Evolutionary conservation across 2,888 invertebrate genomes (phyloP).

Genomic region (Deilephila porcellus): DNA sequence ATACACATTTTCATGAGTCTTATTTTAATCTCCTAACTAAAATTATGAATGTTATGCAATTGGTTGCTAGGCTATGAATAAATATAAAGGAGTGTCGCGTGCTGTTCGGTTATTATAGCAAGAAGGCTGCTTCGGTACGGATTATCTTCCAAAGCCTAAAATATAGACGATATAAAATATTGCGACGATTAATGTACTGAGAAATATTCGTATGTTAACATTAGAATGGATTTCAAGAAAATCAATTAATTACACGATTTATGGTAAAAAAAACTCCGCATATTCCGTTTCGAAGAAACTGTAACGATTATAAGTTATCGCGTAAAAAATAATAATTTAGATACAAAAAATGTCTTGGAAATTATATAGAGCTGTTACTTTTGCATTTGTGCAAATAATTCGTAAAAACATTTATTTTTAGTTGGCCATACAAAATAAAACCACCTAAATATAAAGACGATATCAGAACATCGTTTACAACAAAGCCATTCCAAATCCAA

Average conservation of each 20-base stretch:
- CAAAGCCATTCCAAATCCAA: neutral
- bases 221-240: neutral
- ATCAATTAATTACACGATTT: neutral
- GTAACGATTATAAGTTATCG: too few relatives aligned
- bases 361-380: neutral
- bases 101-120: neutral
- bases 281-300: too few relatives aligned
- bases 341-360: too few relatives aligned
- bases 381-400: neutral
- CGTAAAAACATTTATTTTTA: too few relatives aligned
- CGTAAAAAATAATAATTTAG: too few relatives aligned
- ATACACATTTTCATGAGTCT: neutral
- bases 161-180: neutral
- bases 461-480: neutral
- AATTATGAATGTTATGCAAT: conserved; percentile 17
- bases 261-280: too few relatives aligned
- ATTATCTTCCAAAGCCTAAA: neutral
- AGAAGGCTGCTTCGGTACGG: neutral
- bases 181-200: neutral
- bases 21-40: conserved; percentile 19
- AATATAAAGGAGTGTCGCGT: conserved; percentile 11
- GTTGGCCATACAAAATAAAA: too few relatives aligned
- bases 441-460: too few relatives aligned
- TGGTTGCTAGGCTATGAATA: neutral
- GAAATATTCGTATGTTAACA: neutral